Conservation (phyloP, 2,797 vertebrate genomes). For the Synanceia verrucosa region DNA sequence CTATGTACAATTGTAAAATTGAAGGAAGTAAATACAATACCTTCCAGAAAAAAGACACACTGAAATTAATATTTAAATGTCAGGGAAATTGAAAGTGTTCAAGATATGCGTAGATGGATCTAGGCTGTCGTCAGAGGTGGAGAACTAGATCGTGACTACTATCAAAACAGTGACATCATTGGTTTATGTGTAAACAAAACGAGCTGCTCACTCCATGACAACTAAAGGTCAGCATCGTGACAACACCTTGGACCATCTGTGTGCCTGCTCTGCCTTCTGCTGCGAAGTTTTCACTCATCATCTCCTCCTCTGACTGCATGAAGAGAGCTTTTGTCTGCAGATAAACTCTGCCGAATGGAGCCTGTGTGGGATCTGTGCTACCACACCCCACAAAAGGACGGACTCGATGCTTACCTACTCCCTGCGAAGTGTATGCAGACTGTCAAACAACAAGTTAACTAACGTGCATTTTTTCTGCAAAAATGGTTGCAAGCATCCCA, state of each 20-base stretch:
- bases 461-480: constrained; percentile 12
- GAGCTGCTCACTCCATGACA: constrained; percentile 37
- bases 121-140: background rate
- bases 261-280: constrained; percentile 53
- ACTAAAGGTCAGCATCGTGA: constrained; percentile 41
- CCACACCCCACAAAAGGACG: constrained; percentile 34
- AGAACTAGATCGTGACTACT: constrained; percentile 29
- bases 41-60: background rate
- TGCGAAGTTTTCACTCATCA: constrained; percentile 37
- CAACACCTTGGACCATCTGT: constrained; percentile 65
- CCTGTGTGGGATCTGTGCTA: constrained; percentile 40
- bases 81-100: background rate
- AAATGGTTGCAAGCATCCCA: constrained; percentile 36
- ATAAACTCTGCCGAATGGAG: constrained; percentile 37
- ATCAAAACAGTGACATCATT: constrained; percentile 36
- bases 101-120: background rate
- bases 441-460: constrained; percentile 49
- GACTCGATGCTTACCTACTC: constrained; percentile 6
- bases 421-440: constrained; percentile 12
- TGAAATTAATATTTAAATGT: background rate
- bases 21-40: background rate
- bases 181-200: constrained; percentile 48
- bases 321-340: constrained; percentile 47
- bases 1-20: no score
- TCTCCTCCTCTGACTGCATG: constrained; percentile 24